Evolutionary conservation across 2,888 invertebrate genomes (phyloP), one percentile per base, ranked within the genome.

Genomic region (Dichetophora obliterata): DNA sequence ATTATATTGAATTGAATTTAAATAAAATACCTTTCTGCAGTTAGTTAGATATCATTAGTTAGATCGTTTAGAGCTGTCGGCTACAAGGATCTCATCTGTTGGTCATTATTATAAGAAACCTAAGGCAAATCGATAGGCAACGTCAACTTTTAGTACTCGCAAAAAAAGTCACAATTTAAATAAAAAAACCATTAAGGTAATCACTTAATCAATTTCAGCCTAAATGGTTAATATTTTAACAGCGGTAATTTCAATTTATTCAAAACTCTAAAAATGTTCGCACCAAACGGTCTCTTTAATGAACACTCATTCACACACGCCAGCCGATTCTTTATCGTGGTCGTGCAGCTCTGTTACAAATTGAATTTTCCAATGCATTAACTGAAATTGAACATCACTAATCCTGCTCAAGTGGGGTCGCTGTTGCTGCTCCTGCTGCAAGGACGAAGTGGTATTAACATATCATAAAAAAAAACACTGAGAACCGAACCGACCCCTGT

Each of bases 371-470:
- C 76, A 79, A 79, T 78, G 78, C 77, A 78, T 80, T 77, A 80
- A 79, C 75, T 72, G 75, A 79, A 80, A 80, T 80, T 76, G 80
- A 79, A 79, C 79, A 80, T 79, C 77, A 76, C 76, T 80, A 80
- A 80, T 79, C 80, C 80, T 52, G 71, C 70, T 77, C 75, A 78
- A 75, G 75, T 77, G 78, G 63, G 66, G 65, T 57, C 54, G 66
- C 5, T 43, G 43, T 22, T 54, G 34, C 14, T 14, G 61, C 54
- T 11, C 34, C 16, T 16, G 37, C 34, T 31, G 71, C 5, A 8
- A 3, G 70, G 61, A 16, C 27, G 34, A n/a, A 43, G 70, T 5
- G 31, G 19, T 59, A 27, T 59, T 27, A 59, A 27, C 27, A 27
- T 59, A 27, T 19, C 22, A 22, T 24, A 27, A 59, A 71, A n/a